These are phyloP conservation scores for Halichoeres trimaculatus DNA, from an alignment of 2,113 vertebrate genomes.

Conservation along the genomic window DNA sequence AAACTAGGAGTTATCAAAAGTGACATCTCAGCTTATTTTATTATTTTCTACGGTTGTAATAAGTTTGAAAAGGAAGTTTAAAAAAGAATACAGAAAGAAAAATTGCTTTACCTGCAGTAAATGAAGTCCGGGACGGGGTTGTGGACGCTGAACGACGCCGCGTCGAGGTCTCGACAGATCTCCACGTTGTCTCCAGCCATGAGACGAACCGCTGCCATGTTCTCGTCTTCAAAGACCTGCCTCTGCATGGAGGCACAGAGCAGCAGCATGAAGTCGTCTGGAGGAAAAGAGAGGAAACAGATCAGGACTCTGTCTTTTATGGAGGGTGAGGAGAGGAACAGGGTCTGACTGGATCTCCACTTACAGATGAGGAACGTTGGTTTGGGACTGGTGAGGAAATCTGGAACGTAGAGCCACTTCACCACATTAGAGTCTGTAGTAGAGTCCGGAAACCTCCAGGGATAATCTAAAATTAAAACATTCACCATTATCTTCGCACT, in stretches of 20 bases:
- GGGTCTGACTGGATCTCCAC: constrained; percentile 59
- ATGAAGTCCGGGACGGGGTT: constrained; percentile 99
- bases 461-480: constrained; percentile 88
- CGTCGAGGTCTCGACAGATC: constrained; percentile 96
- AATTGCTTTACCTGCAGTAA: constrained; percentile 89
- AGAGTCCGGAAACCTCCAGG: constrained; percentile 91
- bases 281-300: constrained; percentile 14
- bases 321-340: too few relatives aligned
- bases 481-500: constrained; percentile 1
- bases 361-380: constrained; percentile 94
- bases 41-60: too few relatives aligned
- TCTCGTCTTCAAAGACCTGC: constrained; percentile 96
- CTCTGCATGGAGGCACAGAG: constrained; percentile 95
- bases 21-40: too few relatives aligned
- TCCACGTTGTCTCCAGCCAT: constrained; percentile 98
- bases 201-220: constrained; percentile 91
- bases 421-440: constrained; percentile 93
- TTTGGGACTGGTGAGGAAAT: constrained; percentile 90
- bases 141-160: constrained; percentile 94
- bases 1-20: too few relatives aligned
- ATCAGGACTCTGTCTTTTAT: not conserved
- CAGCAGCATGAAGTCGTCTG: constrained; percentile 97
- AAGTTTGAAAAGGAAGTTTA: too few relatives aligned
- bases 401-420: constrained; percentile 97
- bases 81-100: too few relatives aligned